phyloP scores from a whole-genome alignment of 2,888 invertebrate species.

The Rutpela maculata region DNA sequence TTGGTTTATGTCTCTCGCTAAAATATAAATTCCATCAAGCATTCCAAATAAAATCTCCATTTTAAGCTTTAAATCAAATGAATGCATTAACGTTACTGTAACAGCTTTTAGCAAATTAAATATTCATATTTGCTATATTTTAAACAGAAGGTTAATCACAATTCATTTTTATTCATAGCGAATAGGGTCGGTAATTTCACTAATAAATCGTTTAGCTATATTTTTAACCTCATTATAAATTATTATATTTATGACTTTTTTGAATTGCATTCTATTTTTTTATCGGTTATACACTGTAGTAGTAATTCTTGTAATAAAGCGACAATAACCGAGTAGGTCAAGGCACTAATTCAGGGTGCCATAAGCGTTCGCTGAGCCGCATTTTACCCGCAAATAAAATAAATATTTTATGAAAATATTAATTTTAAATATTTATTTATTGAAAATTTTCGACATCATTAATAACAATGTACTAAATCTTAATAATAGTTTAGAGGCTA shows the following conservation, averaged over 20 bases:
- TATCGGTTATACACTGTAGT: too few relatives aligned
- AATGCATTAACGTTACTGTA: background rate
- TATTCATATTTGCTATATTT: background rate
- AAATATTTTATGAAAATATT: too few relatives aligned
- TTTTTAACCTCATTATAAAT: background rate
- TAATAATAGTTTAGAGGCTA: too few relatives aligned
- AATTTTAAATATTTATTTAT: too few relatives aligned
- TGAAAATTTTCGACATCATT: too few relatives aligned
- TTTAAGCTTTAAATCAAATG: slow-evolving; percentile 5
- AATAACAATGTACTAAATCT: too few relatives aligned
- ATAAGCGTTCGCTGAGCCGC: too few relatives aligned
- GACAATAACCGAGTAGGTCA: too few relatives aligned
- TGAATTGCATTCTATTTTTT: background rate
- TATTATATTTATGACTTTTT: background rate
- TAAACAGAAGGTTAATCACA: background rate
- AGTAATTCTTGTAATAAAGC: too few relatives aligned
- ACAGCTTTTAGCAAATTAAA: background rate
- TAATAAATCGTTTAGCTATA: background rate
- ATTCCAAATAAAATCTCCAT: background rate
- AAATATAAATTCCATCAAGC: background rate
- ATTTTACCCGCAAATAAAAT: too few relatives aligned
- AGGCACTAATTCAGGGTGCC: too few relatives aligned
- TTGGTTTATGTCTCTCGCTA: background rate
- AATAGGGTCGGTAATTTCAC: background rate
- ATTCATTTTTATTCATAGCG: background rate